Conservation (phyloP, 2,888 invertebrate genomes). For the Ectobius pallidus region DNA sequence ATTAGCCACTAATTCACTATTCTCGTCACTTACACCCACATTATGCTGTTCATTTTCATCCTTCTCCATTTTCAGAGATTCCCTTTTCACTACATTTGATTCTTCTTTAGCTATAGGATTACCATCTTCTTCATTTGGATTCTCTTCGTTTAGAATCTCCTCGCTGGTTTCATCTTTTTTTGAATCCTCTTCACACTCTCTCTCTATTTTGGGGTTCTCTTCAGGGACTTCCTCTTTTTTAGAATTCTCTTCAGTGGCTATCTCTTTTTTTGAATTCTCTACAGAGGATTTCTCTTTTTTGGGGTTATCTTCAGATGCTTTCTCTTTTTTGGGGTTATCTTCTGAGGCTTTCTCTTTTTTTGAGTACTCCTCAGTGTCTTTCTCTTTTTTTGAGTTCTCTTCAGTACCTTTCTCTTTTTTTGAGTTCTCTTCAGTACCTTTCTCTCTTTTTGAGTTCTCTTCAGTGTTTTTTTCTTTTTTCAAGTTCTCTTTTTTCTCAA, state of each 20-base stretch:
- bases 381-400: not conserved
- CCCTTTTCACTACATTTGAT: not conserved
- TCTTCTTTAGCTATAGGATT: not conserved
- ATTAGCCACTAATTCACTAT: not conserved
- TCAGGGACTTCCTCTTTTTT: no score
- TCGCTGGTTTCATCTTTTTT: not conserved
- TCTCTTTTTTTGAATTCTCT: no score
- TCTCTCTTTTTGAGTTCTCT: not conserved
- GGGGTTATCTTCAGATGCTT: no score
- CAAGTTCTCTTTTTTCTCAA: not conserved
- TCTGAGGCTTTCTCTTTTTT: conserved; percentile 11
- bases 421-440: conserved; percentile 12
- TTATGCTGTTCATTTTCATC: not conserved
- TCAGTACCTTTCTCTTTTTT: no score
- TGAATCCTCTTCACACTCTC: no score
- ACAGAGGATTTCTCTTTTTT: no score
- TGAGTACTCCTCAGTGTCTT: not conserved
- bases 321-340: no score
- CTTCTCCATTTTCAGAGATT: not conserved
- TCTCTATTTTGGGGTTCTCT: no score
- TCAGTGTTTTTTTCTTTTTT: not conserved
- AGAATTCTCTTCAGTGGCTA: no score
- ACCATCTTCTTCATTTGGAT: conserved; percentile 1
- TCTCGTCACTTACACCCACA: not conserved
- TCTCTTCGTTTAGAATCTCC: conserved; percentile 4